Evolutionary conservation across 2,797 vertebrate genomes (phyloP), one percentile per base, ranked within the genome.

Genomic region (Galagoides demidoff): DNA sequence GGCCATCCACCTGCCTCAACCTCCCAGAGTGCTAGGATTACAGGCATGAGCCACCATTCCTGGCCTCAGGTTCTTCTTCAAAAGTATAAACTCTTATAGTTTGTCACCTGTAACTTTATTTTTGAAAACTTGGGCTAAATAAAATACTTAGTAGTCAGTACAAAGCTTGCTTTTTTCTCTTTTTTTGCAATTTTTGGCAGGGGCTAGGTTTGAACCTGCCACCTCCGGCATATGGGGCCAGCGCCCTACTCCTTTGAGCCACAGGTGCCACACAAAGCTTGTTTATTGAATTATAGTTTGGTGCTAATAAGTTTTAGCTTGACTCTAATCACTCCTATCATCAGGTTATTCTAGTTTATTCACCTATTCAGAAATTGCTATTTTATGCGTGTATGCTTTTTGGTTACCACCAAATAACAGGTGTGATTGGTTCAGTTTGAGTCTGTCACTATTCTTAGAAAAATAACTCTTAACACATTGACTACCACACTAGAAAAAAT

Each of bases 321-420:
- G 74, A 82, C 3, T 66, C 45, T 95, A 11, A 85, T 73, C 52
- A 45, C 2, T 55, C 20, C 37, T 85, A 61, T 22, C 29, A 39
- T 84, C 81, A 93, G 17, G 39, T 94, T 93, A 86, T 94, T 83
- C 37, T 68, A 71, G 25, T 94, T 91, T 84, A 93, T 94, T 95
- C 22, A 61, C 39, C 20, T 96, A 25, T 70, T 93, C 70, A 87
- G 68, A 94, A 86, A 84, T 88, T 70, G 29, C 37, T 31, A 76
- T 96, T 92, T 85, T 25, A 64, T 95, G 52, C 39, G 31, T 77
- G 1, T 87, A 8, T 87, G 77, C 39, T 95, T 95, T 96, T 87
- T 74, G 31, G 19, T 82, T 93, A 95, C 73, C 34, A 12, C n/a
- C 68, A 57, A 85, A 88, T 89, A 87, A 95, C 86, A 92, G 16